A percentile compares a stretch with the other conserved stretches of the same genome.
phyloP scores from a whole-genome alignment of 2,888 invertebrate species.

The Caenorhabditis angaria region DNA sequence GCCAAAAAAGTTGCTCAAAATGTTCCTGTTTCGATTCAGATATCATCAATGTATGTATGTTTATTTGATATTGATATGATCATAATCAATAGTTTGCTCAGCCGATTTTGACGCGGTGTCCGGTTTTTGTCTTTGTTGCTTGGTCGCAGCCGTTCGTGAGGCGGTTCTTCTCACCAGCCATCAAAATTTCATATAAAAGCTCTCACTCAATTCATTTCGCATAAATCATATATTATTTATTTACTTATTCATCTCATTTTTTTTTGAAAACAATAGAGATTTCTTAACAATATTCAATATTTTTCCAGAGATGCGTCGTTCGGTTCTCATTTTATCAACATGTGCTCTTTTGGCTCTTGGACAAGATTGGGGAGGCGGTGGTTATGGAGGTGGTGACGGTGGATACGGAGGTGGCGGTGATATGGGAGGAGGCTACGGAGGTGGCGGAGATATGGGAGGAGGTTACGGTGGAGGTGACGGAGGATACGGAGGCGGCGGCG shows the following conservation, averaged over 20 bases:
- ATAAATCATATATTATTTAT: slow-evolving; percentile 7
- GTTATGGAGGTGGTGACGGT: slow-evolving; percentile 42
- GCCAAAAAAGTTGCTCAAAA: slow-evolving; percentile 25
- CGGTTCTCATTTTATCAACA: slow-evolving; percentile 46
- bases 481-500: slow-evolving; percentile 32
- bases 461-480: slow-evolving; percentile 39
- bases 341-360: slow-evolving; percentile 49
- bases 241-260: neutral
- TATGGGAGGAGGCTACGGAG: slow-evolving; percentile 42
- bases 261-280: neutral
- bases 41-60: slow-evolving; percentile 6
- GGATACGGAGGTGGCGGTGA: slow-evolving; percentile 45
- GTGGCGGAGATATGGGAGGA: slow-evolving; percentile 49
- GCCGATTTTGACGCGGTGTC: slow-evolving; percentile 19
- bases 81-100: slow-evolving; percentile 43
- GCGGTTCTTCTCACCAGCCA: slow-evolving; percentile 46
- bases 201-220: slow-evolving; percentile 20
- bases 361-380: slow-evolving; percentile 62
- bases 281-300: neutral
- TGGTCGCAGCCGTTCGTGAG: slow-evolving; percentile 41
- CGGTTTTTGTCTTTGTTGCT: slow-evolving; percentile 41
- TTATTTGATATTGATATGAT: slow-evolving; percentile 35
- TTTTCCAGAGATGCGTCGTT: slow-evolving; percentile 40
- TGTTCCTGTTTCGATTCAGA: slow-evolving; percentile 19
- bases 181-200: slow-evolving; percentile 40